A percentile compares a stretch with the other conserved stretches of the same genome.
Evolutionary conservation across 2,888 invertebrate species (phyloP).

Genomic region (Scrobipalpa atriplicella): DNA sequence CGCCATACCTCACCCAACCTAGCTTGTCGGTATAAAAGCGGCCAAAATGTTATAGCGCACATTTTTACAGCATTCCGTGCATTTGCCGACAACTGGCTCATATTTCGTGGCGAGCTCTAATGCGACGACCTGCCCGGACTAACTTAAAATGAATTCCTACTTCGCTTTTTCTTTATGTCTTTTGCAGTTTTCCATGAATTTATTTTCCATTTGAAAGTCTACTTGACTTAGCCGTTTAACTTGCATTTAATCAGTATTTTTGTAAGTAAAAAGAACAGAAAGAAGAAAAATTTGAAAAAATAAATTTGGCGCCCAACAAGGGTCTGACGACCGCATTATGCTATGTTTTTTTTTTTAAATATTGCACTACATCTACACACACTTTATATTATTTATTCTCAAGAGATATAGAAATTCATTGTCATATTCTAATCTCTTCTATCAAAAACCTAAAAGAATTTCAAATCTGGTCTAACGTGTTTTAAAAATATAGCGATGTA

Average conservation of each 20-base stretch:
- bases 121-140: not conserved
- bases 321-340: not conserved
- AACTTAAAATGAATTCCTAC: constrained; percentile 1
- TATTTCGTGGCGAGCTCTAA: constrained; percentile 11
- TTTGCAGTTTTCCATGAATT: not conserved
- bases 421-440: not conserved
- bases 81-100: constrained; percentile 8
- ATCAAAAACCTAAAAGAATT: not conserved
- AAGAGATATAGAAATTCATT: not conserved
- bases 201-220: not conserved
- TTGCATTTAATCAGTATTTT: not conserved
- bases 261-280: not conserved
- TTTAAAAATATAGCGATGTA: constrained; percentile 3
- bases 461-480: not conserved
- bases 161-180: constrained; percentile 2
- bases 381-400: not conserved
- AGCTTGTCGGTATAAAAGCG: not conserved
- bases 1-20: not conserved
- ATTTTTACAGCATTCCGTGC: constrained; percentile 15
- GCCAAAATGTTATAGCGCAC: not conserved
- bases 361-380: not conserved
- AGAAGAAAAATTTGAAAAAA: too few species aligned
- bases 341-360: not conserved
- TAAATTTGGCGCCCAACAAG: not conserved
- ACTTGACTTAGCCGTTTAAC: not conserved